Base-by-base conservation (phyloP, 2,113 vertebrate genomes). In the Chitala chitala region DNA sequence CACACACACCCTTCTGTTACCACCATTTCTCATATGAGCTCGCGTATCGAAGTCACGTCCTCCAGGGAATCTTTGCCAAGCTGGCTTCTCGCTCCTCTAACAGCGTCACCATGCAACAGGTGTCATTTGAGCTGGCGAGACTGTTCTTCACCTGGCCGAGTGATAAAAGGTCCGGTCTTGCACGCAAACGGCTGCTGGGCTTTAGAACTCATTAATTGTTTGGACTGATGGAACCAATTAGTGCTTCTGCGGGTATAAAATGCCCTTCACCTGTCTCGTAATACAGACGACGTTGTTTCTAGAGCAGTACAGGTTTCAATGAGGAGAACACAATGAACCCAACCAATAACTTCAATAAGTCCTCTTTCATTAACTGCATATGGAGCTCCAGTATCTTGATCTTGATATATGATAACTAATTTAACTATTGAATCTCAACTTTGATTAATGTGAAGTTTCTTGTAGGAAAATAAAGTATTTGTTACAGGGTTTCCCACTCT, bases 231-330 rank as follows among this genome's bases (percentile, higher is more conserved):
- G 5, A 68, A 68, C n/a, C 44, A 24, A 48, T 7, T 26, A 22
- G 22, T 68, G 9, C 22, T 42, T 68, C 22, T 10, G 38, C 42
- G 26, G 26, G 64, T 29, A n/a, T 17, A 17, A 10, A 29, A 42
- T 9, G 24, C 8, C 26, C 42, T 26, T 68, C 42, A 33, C 17
- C 5, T 29, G 31, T 26, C 38, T 38, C 5, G 46, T 42, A 68
- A 68, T 68, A 2, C 40, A 26, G 13, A 68, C 5, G 44, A 42
- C 26, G 20, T 13, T 48, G 7, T 10, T 26, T 68, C 24, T 48
- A n/a, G 15, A 55, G 53, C 29, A 59, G 64, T 24, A 40, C 20
- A 66, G 40, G 22, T 66, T 66, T n/a, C n/a, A 29, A 66, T 66
- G 24, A 13, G 44, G 26, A 48, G 64, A 38, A 66, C 38, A 66